phyloP scores from a whole-genome alignment of 2,888 invertebrate species.

The Conistra vaccinii region DNA sequence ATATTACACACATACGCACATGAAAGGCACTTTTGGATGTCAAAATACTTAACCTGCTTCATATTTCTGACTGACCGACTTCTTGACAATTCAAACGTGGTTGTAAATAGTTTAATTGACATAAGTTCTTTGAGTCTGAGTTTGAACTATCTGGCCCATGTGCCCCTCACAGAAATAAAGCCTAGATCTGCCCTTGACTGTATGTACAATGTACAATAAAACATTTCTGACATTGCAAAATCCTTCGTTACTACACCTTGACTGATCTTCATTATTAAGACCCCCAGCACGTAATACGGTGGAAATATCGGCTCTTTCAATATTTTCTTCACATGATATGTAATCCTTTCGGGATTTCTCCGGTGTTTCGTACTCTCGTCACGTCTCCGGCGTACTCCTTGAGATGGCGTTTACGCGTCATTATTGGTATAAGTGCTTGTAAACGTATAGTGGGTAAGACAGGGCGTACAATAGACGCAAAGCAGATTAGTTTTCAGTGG shows the following conservation, averaged over 20 bases:
- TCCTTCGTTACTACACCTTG: slow-evolving; percentile 5
- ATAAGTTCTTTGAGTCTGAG: too few species aligned
- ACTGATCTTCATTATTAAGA: slow-evolving; percentile 21
- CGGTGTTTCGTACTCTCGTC: slow-evolving; percentile 26
- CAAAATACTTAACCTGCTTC: too few species aligned
- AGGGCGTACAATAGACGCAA: neutral
- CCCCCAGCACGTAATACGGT: slow-evolving; percentile 36
- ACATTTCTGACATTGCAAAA: neutral
- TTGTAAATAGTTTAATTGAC: too few species aligned
- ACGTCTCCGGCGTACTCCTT: slow-evolving; percentile 50
- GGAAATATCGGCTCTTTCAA: slow-evolving; percentile 60
- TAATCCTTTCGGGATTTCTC: slow-evolving; percentile 55
- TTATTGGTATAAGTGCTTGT: slow-evolving; percentile 45
- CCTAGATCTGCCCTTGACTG: neutral
- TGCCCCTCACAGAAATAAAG: neutral
- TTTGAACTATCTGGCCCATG: neutral
- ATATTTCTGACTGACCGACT: too few species aligned
- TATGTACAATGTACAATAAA: too few species aligned
- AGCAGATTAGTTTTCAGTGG: too few species aligned
- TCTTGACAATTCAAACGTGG: too few species aligned
- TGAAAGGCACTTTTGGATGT: too few species aligned
- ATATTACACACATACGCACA: too few species aligned
- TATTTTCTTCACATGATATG: slow-evolving; percentile 62
- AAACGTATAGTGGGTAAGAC: slow-evolving; percentile 3
- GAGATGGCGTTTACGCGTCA: slow-evolving; percentile 38